phyloP scores from a whole-genome alignment of 2,888 invertebrate species.

The Rhamnusium bicolor region DNA sequence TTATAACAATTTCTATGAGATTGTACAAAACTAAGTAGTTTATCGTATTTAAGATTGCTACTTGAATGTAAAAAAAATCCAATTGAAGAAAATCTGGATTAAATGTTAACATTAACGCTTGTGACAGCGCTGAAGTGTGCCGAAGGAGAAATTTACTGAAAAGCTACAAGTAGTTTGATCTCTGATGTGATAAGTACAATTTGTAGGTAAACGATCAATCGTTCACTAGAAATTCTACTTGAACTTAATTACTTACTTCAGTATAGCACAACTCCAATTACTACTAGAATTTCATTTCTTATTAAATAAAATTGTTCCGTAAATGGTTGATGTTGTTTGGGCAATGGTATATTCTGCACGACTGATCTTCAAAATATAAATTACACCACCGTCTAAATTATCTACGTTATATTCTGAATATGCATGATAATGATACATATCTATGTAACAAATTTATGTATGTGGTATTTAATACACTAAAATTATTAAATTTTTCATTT shows the following conservation, averaged over 20 bases:
- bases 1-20: too few relatives aligned
- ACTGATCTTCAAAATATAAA: too few relatives aligned
- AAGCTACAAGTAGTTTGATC: conserved; percentile 35
- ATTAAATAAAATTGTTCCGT: not conserved
- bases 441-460: too few relatives aligned
- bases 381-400: too few relatives aligned
- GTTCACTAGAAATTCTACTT: conserved; percentile 26
- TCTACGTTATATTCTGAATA: too few relatives aligned
- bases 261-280: conserved; percentile 13
- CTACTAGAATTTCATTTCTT: conserved; percentile 14
- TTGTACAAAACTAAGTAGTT: too few relatives aligned
- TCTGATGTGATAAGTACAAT: conserved; percentile 35
- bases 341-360: not conserved
- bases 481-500: too few relatives aligned
- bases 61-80: not conserved
- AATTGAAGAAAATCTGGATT: not conserved
- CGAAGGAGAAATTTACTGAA: conserved; percentile 24
- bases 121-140: conserved; percentile 15
- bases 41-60: not conserved
- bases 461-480: too few relatives aligned
- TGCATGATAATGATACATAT: too few relatives aligned
- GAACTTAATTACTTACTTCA: conserved; percentile 23
- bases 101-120: conserved; percentile 8
- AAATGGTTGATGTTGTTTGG: not conserved
- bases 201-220: conserved; percentile 34